Evolutionary conservation across 2,113 vertebrate genomes (phyloP).

Genomic region (Colaptes auratus): DNA sequence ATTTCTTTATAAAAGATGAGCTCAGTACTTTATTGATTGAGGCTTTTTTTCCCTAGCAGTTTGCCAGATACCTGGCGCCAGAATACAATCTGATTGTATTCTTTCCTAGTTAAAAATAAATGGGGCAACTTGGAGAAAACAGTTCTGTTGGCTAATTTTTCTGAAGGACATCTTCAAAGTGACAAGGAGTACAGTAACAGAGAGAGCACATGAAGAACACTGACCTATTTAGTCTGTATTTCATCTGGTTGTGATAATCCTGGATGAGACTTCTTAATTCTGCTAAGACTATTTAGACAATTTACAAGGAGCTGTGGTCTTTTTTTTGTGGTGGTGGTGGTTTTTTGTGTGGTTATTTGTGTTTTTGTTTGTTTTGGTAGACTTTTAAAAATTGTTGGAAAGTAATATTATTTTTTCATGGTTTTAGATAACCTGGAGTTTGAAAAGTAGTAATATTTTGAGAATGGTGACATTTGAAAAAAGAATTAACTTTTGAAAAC

Average conservation of each 20-base stretch:
- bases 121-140: background rate
- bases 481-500: background rate
- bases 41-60: background rate
- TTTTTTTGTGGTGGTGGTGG: background rate
- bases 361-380: background rate
- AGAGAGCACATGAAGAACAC: background rate
- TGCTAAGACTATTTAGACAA: background rate
- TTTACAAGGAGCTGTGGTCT: background rate
- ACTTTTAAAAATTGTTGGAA: background rate
- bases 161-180: background rate
- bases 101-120: background rate
- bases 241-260: conserved; percentile 11
- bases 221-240: conserved; percentile 28
- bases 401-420: background rate
- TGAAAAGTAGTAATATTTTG: background rate
- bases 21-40: background rate
- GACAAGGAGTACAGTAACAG: background rate
- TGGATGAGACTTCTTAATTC: conserved; percentile 17
- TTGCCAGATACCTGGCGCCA: background rate
- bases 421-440: background rate
- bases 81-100: background rate
- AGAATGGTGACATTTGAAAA: background rate
- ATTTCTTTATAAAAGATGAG: conserved; percentile 33
- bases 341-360: too few relatives aligned
- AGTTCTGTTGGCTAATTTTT: background rate